Evolutionary conservation across 2,888 invertebrate genomes (phyloP), one percentile per base, ranked within the genome.

Genomic region (Synergus umbraculus): DNA sequence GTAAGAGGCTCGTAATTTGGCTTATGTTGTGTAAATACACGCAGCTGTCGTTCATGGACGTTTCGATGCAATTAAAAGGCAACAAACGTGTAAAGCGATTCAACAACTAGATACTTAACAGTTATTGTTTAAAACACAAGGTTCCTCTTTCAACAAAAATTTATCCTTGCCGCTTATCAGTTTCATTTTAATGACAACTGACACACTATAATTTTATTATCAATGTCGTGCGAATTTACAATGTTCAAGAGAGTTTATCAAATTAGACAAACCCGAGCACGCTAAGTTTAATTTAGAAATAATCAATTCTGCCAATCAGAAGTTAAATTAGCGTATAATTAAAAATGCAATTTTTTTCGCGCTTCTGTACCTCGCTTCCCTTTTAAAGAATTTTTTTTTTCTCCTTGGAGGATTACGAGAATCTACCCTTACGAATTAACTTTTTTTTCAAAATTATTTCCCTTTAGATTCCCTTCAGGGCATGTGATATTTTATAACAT

Each of bases 1-100:
- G 22, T 69, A 69, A 69, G 29, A n/a, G 69, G 29, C 69, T 49
- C 9, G 69, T 69, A 69, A 69, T 69, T 69, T 69, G 69, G 15
- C 15, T 49, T 49, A 46, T 69, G 18, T 69, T 46, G 46, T 22
- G 12, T 69, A 69, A 69, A 46, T 69, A 69, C 46, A 13, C 29
- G 29, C 67, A 13, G 46, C 13, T 22, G 44, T 46, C 18, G 13
- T 46, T 69, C 67, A 69, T 44, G 67, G 67, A 69, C 67, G 22
- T 69, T 69, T 22, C 22, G 22, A 22, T 69, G 43, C 43, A 13
- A 44, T 46, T 69, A 65, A 65, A 37, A 66, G 41, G 65, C 65
- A 41, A 66, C 65, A 66, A 43, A 10, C 43, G n/a, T 41, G 41
- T 41, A n/a, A 66, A 66, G 41, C 43, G 43, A 66, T 43, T 41